Conservation (phyloP, 2,888 invertebrate species). For the Electrophaes corylata region DNA sequence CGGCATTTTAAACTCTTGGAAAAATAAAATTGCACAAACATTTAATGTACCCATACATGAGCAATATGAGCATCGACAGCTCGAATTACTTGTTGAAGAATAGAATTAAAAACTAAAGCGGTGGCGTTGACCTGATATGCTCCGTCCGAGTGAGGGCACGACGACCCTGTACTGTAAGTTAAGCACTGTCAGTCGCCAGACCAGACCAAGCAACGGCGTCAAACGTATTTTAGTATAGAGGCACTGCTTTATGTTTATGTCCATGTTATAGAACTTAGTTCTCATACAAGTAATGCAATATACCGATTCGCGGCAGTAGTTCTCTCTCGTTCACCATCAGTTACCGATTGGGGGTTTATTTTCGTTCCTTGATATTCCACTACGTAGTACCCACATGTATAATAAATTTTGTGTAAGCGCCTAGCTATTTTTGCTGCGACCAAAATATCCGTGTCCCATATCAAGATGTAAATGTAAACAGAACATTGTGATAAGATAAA, state of each 20-base stretch:
- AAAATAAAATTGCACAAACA: conserved; percentile 4
- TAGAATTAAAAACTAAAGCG: conserved; percentile 35
- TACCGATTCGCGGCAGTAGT: not conserved
- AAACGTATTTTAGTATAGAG: conserved; percentile 24
- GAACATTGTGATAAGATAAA: conserved; percentile 15
- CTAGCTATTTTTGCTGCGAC: not conserved
- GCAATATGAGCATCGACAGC: conserved; percentile 4
- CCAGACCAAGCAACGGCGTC: conserved; percentile 7
- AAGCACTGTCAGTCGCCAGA: conserved; percentile 11
- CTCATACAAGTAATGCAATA: not conserved
- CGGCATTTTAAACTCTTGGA: not conserved
- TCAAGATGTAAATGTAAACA: conserved; percentile 18
- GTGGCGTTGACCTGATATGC: conserved; percentile 40
- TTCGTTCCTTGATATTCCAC: too few species aligned
- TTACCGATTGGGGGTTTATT: not conserved
- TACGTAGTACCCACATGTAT: too few species aligned
- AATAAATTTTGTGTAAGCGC: too few species aligned
- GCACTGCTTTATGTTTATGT: conserved; percentile 31
- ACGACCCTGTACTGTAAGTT: conserved; percentile 22
- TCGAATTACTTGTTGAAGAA: conserved; percentile 23
- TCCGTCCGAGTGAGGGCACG: conserved; percentile 31
- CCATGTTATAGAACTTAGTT: not conserved
- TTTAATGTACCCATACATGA: not conserved
- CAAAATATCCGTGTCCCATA: conserved; percentile 1
- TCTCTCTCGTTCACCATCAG: not conserved